Conservation (phyloP, 1,140 invertebrate genomes). For the Solenopsis fugax region DNA sequence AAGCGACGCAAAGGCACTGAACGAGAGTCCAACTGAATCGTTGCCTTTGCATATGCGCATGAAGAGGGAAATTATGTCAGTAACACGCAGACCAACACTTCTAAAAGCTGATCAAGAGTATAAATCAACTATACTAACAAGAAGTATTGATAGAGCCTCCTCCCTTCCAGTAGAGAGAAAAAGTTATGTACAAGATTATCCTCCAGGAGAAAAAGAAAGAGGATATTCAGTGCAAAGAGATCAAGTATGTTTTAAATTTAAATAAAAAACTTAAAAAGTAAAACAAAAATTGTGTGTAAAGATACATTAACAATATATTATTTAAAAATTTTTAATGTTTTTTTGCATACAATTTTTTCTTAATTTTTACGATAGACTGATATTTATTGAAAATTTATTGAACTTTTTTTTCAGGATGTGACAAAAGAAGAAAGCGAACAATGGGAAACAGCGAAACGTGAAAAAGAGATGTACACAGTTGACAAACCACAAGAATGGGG, state of each 20-base stretch:
- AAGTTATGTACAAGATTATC: constrained; percentile 73
- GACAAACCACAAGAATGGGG: constrained; percentile 83
- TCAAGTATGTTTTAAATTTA: constrained; percentile 67
- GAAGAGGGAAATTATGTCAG: constrained; percentile 69
- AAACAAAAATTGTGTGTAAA: too few species aligned
- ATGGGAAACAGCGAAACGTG: constrained; percentile 75
- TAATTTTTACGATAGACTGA: neutral
- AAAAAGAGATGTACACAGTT: constrained; percentile 78
- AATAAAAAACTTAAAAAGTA: too few species aligned
- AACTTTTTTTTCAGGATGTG: constrained; percentile 73
- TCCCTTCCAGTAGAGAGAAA: constrained; percentile 83
- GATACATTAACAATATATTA: constrained; percentile 15
- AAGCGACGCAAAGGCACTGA: constrained; percentile 62
- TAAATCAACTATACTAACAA: constrained; percentile 66
- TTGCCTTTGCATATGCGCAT: constrained; percentile 78
- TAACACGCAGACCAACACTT: constrained; percentile 79
- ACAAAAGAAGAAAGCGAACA: constrained; percentile 73
- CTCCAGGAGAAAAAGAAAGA: constrained; percentile 77
- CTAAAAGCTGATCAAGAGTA: constrained; percentile 78
- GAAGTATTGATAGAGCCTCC: constrained; percentile 80
- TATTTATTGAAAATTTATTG: constrained; percentile 6
- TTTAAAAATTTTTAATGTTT: neutral
- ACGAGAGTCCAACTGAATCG: constrained; percentile 71
- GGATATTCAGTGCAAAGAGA: constrained; percentile 83
- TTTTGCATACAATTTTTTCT: neutral